Evolutionary conservation across 2,888 invertebrate genomes (phyloP).

Genomic region (Acrocyrtus sp.): DNA sequence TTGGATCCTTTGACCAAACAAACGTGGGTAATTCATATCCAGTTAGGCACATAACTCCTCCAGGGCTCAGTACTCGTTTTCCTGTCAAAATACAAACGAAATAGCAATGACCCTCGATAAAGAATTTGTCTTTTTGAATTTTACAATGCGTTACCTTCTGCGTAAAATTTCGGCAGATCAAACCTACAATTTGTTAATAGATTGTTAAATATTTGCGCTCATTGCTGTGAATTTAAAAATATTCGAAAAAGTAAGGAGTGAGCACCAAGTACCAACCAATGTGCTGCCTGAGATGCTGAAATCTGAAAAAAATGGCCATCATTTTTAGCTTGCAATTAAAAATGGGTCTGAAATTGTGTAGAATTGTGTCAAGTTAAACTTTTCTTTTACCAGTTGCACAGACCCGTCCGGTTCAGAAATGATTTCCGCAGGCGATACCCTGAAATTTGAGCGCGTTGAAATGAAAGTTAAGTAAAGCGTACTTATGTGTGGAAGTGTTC

Average conservation of each 20-base stretch:
- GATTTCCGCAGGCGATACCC: slow-evolving; percentile 65
- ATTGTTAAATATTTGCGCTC: not conserved
- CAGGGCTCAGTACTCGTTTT: slow-evolving; percentile 32
- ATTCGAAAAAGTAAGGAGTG: too few relatives aligned
- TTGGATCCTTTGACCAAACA: slow-evolving; percentile 38
- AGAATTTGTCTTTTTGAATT: too few relatives aligned
- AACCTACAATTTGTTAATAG: slow-evolving; percentile 62
- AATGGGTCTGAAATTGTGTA: too few relatives aligned
- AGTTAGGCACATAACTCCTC: slow-evolving; percentile 44
- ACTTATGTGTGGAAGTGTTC: not conserved
- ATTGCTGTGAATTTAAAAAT: not conserved
- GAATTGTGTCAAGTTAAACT: too few relatives aligned
- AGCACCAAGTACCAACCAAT: slow-evolving; percentile 67
- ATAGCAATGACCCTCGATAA: too few relatives aligned
- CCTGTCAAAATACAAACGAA: too few relatives aligned
- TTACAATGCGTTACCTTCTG: slow-evolving; percentile 66
- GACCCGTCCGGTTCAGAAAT: slow-evolving; percentile 64
- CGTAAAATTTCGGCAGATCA: slow-evolving; percentile 67
- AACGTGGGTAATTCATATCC: slow-evolving; percentile 54
- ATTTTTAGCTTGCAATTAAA: too few relatives aligned
- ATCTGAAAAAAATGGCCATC: slow-evolving; percentile 24
- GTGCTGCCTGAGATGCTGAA: slow-evolving; percentile 67
- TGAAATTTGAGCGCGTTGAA: too few relatives aligned
- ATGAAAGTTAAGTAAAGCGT: not conserved
- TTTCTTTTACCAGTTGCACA: slow-evolving; percentile 65